Conservation (phyloP, 1,140 invertebrate species). For the Periplaneta americana region DNA sequence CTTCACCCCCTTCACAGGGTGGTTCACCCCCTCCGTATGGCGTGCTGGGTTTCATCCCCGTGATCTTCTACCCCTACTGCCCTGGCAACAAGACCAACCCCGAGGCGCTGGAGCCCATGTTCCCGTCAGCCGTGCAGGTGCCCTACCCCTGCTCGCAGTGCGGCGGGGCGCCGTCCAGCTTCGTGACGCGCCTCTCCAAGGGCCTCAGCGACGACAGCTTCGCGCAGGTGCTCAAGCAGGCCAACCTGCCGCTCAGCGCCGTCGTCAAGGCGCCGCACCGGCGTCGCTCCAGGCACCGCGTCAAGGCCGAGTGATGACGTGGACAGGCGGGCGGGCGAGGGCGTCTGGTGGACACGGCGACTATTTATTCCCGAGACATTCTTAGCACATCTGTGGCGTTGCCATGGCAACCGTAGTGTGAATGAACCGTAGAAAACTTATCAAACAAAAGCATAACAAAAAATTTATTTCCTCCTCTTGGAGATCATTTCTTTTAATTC, state of each 20-base stretch:
- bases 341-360: background rate
- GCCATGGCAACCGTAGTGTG: too few species aligned
- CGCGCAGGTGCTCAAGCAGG: background rate
- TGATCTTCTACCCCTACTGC: slow-evolving; percentile 53
- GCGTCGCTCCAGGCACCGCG: background rate
- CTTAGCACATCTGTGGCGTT: too few species aligned
- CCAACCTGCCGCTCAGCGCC: background rate
- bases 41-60: slow-evolving; percentile 50
- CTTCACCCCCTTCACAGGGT: slow-evolving; percentile 8
- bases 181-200: background rate
- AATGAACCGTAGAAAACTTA: background rate
- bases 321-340: background rate
- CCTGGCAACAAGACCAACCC: slow-evolving; percentile 32
- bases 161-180: background rate
- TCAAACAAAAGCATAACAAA: background rate
- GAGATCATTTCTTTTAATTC: background rate
- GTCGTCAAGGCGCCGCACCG: background rate
- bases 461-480: background rate
- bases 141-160: slow-evolving; percentile 33
- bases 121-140: slow-evolving; percentile 47
- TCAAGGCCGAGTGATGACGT: background rate
- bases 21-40: slow-evolving; percentile 35
- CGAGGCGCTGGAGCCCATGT: slow-evolving; percentile 43
- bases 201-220: background rate
- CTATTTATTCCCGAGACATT: background rate